Percentiles rank a stretch among this genome's conserved stretches.
Evolutionary conservation across 2,888 invertebrate species (phyloP).

Genomic region (Macrosiphum euphorbiae): DNA sequence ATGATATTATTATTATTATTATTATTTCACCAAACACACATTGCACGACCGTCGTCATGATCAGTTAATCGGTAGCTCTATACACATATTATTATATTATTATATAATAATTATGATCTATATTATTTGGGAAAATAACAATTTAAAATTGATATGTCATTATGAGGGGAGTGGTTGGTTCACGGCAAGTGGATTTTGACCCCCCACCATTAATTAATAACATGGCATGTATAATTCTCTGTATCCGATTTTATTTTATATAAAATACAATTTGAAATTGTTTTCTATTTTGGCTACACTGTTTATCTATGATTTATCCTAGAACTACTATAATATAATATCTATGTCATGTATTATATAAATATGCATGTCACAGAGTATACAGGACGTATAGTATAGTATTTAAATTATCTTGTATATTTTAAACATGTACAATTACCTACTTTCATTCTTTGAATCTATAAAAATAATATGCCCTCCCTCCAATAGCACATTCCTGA

Average conservation of each 20-base stretch:
- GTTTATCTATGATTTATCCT: not conserved
- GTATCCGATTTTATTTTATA: not conserved
- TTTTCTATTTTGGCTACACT: not conserved
- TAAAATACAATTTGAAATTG: not conserved
- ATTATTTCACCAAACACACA: constrained; percentile 18
- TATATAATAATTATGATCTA: not conserved
- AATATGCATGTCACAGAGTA: too few relatives aligned
- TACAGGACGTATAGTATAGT: too few relatives aligned
- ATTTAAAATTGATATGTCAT: not conserved
- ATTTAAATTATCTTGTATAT: not conserved
- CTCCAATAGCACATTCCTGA: not conserved
- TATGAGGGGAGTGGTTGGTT: not conserved
- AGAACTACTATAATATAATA: not conserved
- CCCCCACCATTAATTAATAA: not conserved
- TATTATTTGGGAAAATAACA: not conserved
- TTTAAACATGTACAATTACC: not conserved
- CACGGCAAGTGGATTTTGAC: not conserved
- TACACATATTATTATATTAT: not conserved
- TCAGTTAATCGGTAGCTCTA: constrained; percentile 16
- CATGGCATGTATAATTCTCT: not conserved
- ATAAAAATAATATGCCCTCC: not conserved
- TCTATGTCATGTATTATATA: not conserved
- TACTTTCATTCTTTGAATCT: not conserved
- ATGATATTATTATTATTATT: constrained; percentile 3
- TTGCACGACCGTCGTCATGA: constrained; percentile 28